Evolutionary conservation across 2,888 invertebrate genomes (phyloP), one percentile per base, ranked within the genome.

Genomic region (Scrobipalpa atriplicella): DNA sequence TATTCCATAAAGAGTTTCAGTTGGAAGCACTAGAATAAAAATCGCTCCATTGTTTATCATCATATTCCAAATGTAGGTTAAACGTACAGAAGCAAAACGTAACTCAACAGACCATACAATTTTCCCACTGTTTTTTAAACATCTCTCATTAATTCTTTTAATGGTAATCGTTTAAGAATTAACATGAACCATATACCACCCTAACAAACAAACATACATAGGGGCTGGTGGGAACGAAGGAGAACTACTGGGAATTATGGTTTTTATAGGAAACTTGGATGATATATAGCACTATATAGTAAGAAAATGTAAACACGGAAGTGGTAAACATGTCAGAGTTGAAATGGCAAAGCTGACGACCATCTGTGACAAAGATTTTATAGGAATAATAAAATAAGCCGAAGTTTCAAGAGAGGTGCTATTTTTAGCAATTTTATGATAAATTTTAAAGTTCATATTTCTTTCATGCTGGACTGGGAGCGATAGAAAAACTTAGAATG

Each of bases 121-220:
- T 62, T 62, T 62, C 62, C 62, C 62, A 62, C 62, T 29, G 62
- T 62, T 62, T 47, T 62, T 58, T 36, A 62, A 18, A 21, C 39
- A 13, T 19, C 19, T 47, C 29, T 47, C 13, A 62, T 62, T 62
- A 62, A 62, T 62, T 62, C 61, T 16, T 21, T 47, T 18, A 62
- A 62, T 62, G 62, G 72, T 73, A 67, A 81, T 77, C 85, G 78
- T 83, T 86, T 86, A 84, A 78, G 72, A 78, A 80, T 75, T 78
- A 81, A 78, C 75, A 69, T 85, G 83, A 84, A 76, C 21, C 85
- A 87, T 88, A 89, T 85, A 83, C 88, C 84, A 81, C 86, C 72
- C 67, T 75, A 71, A 72, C n/a, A n/a, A n/a, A n/a, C n/a, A n/a
- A n/a, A n/a, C n/a, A n/a, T n/a, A 29, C 29, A 47, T 21, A 6